These are phyloP conservation scores for Indicator indicator DNA, from an alignment of 2,113 vertebrate genomes.

Conservation along the genomic window DNA sequence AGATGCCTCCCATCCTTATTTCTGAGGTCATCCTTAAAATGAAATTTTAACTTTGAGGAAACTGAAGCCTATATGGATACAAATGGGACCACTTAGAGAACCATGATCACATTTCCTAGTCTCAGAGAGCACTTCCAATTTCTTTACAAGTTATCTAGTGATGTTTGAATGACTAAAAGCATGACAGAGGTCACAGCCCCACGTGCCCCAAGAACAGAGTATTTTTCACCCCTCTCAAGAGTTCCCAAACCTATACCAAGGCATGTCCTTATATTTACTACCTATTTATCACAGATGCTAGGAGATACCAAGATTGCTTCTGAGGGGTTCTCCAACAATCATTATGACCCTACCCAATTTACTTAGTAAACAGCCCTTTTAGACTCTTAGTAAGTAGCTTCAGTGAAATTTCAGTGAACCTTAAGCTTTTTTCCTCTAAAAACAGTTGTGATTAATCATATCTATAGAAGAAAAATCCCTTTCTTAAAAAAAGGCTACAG, in stretches of 20 bases:
- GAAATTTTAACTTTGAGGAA: not conserved
- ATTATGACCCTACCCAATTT: not conserved
- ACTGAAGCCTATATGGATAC: not conserved
- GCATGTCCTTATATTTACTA: not conserved
- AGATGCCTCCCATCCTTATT: rapidly evolving
- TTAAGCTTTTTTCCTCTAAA: not conserved
- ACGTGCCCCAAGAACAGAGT: not conserved
- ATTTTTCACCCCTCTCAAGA: not conserved
- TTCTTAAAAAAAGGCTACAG: not conserved
- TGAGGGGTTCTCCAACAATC: not conserved
- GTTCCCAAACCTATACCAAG: not conserved
- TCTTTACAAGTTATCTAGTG: not conserved
- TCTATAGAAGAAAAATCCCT: not conserved
- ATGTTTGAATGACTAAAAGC: not conserved
- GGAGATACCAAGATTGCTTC: not conserved
- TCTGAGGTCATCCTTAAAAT: not conserved
- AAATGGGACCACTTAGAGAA: not conserved
- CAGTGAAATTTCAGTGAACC: not conserved
- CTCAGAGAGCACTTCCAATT: not conserved
- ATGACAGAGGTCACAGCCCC: not conserved
- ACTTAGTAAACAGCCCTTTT: not conserved
- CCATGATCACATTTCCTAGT: not conserved
- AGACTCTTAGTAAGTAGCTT: too few species aligned
- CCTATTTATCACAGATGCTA: not conserved
- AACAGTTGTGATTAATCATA: not conserved